A percentile compares a stretch with the other conserved stretches of the same genome.
phyloP scores from a whole-genome alignment of 1,140 invertebrate species.

The Hyles euphorbiae region DNA sequence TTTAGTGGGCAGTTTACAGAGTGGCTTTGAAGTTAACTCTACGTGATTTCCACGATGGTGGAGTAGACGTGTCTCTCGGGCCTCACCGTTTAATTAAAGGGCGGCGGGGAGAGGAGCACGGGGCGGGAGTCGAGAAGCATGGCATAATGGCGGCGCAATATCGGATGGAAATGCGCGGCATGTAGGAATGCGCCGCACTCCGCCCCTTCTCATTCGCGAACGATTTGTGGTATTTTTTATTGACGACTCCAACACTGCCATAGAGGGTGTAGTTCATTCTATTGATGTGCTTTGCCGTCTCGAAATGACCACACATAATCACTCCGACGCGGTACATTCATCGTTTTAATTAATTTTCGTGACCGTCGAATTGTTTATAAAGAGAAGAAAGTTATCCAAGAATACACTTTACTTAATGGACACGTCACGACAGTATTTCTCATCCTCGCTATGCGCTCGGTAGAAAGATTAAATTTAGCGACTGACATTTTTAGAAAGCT shows the following conservation, averaged over 20 bases:
- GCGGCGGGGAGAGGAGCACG: slow-evolving; percentile 49
- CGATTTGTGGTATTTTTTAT: slow-evolving; percentile 75
- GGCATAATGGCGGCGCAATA: slow-evolving; percentile 74
- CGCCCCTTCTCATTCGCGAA: slow-evolving; percentile 63
- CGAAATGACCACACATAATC: slow-evolving; percentile 6
- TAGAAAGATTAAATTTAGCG: slow-evolving; percentile 61
- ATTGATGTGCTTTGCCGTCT: no score
- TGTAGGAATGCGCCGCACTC: slow-evolving; percentile 71
- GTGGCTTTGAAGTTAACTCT: slow-evolving; percentile 60
- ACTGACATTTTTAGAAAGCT: slow-evolving; percentile 59
- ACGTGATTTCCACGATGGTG: slow-evolving; percentile 64
- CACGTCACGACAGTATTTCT: slow-evolving; percentile 62
- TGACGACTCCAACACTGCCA: slow-evolving; percentile 67
- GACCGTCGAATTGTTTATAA: slow-evolving; percentile 33
- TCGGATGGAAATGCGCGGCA: slow-evolving; percentile 74
- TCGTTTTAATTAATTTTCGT: neutral
- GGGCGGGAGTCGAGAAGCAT: slow-evolving; percentile 46
- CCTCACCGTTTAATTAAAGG: slow-evolving; percentile 74
- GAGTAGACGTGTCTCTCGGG: slow-evolving; percentile 67
- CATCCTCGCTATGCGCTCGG: slow-evolving; percentile 26
- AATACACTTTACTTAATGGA: slow-evolving; percentile 69
- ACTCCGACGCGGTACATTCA: neutral
- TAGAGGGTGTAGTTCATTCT: slow-evolving; percentile 42
- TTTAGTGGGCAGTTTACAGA: slow-evolving; percentile 8
- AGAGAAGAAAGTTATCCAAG: slow-evolving; percentile 51